These are phyloP conservation scores for Typhlichthys subterraneus DNA, from an alignment of 2,797 vertebrate genomes.

Conservation along the genomic window DNA sequence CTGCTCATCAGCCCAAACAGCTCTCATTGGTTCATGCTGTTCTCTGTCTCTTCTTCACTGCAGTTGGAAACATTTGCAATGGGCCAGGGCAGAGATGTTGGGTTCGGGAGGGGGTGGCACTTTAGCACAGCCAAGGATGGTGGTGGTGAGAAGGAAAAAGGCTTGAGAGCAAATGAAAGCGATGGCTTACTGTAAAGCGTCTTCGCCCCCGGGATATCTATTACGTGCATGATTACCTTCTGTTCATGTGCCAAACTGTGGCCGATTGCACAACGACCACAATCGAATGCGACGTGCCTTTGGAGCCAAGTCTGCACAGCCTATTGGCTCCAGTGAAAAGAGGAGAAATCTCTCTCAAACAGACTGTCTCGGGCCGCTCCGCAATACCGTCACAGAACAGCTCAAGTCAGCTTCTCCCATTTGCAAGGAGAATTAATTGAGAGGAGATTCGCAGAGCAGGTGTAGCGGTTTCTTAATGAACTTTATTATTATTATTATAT, in stretches of 20 bases:
- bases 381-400: not conserved
- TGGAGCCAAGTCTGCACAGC: constrained; percentile 37
- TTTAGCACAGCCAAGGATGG: not conserved
- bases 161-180: constrained; percentile 20
- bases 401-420: not conserved
- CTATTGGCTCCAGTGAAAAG: constrained; percentile 48
- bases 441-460: too few relatives aligned
- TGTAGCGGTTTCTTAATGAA: too few relatives aligned
- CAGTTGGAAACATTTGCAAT: too few relatives aligned
- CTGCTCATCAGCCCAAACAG: too few relatives aligned
- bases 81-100: not conserved
- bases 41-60: too few relatives aligned
- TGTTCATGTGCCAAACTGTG: constrained; percentile 24
- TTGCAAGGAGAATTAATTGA: too few relatives aligned
- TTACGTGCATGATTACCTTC: constrained; percentile 68
- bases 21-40: too few relatives aligned
- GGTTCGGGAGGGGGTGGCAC: not conserved
- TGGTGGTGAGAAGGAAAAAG: not conserved
- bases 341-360: constrained; percentile 37
- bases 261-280: not conserved
- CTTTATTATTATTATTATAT: too few relatives aligned
- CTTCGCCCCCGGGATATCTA: constrained; percentile 50
- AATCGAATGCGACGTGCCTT: constrained; percentile 26
- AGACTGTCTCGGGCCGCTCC: too few relatives aligned
- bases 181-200: constrained; percentile 32